Conservation (phyloP, 2,888 invertebrate genomes). For the Cinara cedri region DNA sequence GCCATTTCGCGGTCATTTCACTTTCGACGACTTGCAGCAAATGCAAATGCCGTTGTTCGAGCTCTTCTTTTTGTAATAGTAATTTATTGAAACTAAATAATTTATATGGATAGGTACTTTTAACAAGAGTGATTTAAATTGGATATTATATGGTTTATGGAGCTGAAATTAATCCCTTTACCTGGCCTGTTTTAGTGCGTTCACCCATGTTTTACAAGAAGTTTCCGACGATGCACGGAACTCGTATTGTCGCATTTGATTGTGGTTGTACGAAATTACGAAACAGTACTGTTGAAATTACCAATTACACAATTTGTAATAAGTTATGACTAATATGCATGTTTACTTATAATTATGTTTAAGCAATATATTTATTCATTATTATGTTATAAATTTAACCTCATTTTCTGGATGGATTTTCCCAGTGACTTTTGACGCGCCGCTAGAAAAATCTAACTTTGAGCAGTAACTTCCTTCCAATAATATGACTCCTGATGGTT, state of each 20-base stretch:
- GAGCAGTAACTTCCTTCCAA: slow-evolving; percentile 88
- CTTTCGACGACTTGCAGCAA: slow-evolving; percentile 87
- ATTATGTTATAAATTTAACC: neutral
- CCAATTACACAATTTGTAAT: neutral
- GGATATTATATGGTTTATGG: no score
- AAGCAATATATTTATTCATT: no score
- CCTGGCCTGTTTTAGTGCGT: slow-evolving; percentile 87
- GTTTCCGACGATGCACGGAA: slow-evolving; percentile 81
- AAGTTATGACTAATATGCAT: no score
- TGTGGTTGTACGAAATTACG: slow-evolving; percentile 83
- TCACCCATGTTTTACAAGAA: slow-evolving; percentile 89
- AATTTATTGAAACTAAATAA: slow-evolving; percentile 82
- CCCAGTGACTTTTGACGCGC: slow-evolving; percentile 40
- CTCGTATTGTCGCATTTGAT: slow-evolving; percentile 87
- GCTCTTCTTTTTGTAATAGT: slow-evolving; percentile 84
- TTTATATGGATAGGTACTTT: neutral
- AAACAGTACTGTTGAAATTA: slow-evolving; percentile 77
- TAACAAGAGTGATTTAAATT: neutral
- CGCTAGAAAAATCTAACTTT: slow-evolving; percentile 47
- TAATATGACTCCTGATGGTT: slow-evolving; percentile 83
- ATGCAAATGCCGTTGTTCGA: slow-evolving; percentile 91
- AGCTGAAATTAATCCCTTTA: slow-evolving; percentile 62
- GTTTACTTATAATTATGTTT: no score
- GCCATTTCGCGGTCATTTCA: slow-evolving; percentile 90
- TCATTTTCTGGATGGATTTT: slow-evolving; percentile 49